These are phyloP conservation scores for Chiridota heheva DNA, from an alignment of 35 echinoderm and acorn worm species.

Conservation along the genomic window DNA sequence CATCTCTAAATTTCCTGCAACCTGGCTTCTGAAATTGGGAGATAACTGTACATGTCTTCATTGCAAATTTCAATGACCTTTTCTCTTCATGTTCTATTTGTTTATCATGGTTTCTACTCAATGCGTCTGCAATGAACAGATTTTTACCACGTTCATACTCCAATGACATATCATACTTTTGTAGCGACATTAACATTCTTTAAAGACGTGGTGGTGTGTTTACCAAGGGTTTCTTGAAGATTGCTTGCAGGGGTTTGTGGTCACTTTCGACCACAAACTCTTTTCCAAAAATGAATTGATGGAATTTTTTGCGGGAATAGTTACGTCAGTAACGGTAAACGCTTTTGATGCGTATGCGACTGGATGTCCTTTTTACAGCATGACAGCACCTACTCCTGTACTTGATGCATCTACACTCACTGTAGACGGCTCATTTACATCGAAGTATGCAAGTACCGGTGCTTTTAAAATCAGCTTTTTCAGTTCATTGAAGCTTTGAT, in stretches of 20 bases:
- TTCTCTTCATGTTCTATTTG: too few relatives aligned
- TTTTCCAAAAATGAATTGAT: neutral
- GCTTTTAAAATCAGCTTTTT: slow-evolving; percentile 26
- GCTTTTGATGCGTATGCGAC: slow-evolving; percentile 39
- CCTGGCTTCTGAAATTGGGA: slow-evolving; percentile 26
- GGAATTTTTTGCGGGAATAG: slow-evolving; percentile 25
- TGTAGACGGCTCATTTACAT: slow-evolving; percentile 17
- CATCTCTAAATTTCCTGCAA: slow-evolving; percentile 17
- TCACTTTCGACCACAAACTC: neutral
- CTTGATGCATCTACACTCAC: slow-evolving; percentile 19
- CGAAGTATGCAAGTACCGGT: slow-evolving; percentile 49
- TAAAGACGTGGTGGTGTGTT: slow-evolving; percentile 13
- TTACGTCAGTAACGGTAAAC: too few relatives aligned
- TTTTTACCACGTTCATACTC: slow-evolving; percentile 16
- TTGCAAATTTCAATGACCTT: too few relatives aligned
- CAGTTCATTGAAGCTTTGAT: too few relatives aligned
- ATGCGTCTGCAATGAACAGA: slow-evolving; percentile 6
- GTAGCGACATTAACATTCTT: slow-evolving; percentile 18
- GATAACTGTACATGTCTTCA: neutral
- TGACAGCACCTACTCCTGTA: slow-evolving; percentile 11
- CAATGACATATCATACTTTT: slow-evolving; percentile 17
- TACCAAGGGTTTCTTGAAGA: neutral
- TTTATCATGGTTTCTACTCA: neutral
- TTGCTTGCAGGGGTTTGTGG: neutral
- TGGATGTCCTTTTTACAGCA: slow-evolving; percentile 37